Base-by-base conservation (phyloP, 2,113 vertebrate genomes). In the Suricata suricatta region DNA sequence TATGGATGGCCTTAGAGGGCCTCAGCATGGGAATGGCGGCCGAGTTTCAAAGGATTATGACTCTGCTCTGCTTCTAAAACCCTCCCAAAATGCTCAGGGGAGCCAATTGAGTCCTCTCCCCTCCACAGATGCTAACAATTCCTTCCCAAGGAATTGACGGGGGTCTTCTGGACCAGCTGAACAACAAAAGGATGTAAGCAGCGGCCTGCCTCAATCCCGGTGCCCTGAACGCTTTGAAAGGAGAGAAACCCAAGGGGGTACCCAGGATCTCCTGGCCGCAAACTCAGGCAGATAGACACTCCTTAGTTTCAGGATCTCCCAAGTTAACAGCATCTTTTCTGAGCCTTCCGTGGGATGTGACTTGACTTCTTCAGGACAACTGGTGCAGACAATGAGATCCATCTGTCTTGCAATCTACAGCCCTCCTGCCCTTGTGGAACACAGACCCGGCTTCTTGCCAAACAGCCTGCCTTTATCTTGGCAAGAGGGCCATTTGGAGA, bases 1-100 rank as follows among this genome's bases (percentile, higher is more conserved):
- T 95, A 94, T 81, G 82, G 95, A 97, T 97, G 97, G 97, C 97
- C 98, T 98, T 94, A 89, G 95, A 98, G 97, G 88, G 82, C 80
- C 95, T 93, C 90, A 17, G 68, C 64, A 76, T 88, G 44, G 95
- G 68, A 38, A 97, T 77, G 89, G 54, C 9, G 71, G 35, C 17
- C 29, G 52, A 93, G 19, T 64, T 94, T 77, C 35, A 4, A 47
- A 93, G 85, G 96, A 97, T 97, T 81, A 47, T 79, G 83, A 90
- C 90, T 96, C 88, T 14, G 8, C 44, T 82, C 80, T 97, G 71
- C 54, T 68, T 52, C 57, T n/a, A 74, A 38, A 77, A 90, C 83
- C 33, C 31, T 85, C 93, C 72, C 0, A 0, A 35, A 60, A 57
- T 82, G 41, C 63, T 89, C 90, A 3, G 63, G 50, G 31, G 60